A percentile compares a stretch with the other conserved stretches of the same genome.
These are phyloP conservation scores for Micromys minutus DNA, from an alignment of 2,113 vertebrate species.

Conservation along the genomic window DNA sequence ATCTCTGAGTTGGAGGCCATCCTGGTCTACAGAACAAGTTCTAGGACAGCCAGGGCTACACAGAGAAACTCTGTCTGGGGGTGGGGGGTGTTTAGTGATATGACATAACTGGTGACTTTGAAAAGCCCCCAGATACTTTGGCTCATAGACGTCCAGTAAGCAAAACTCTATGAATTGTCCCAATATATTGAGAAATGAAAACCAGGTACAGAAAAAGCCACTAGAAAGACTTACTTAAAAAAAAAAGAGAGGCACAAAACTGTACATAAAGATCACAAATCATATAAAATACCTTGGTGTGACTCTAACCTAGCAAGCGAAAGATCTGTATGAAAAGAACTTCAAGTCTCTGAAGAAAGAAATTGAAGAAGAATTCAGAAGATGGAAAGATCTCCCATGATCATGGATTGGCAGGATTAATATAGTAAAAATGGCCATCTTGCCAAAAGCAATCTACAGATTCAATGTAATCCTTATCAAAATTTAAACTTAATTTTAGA, in stretches of 20 bases:
- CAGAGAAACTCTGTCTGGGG: neutral
- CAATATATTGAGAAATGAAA: neutral
- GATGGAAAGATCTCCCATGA: too few species aligned
- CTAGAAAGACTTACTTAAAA: neutral
- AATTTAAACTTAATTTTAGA: too few species aligned
- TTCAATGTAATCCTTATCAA: too few species aligned
- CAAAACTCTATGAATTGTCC: neutral
- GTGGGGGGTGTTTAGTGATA: neutral
- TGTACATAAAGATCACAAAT: neutral
- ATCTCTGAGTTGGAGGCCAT: neutral
- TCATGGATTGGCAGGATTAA: too few species aligned
- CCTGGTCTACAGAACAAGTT: neutral
- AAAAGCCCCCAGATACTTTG: neutral
- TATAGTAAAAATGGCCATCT: too few species aligned
- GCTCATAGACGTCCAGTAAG: neutral
- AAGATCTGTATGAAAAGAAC: too few species aligned
- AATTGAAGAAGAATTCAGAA: too few species aligned
- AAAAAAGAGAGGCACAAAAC: neutral
- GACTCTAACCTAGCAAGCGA: too few species aligned
- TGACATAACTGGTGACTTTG: neutral
- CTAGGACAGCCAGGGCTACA: neutral
- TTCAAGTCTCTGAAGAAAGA: too few species aligned
- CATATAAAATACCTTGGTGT: too few species aligned
- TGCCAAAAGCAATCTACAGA: too few species aligned
- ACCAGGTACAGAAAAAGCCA: neutral